Evolutionary conservation across 1,140 invertebrate species (phyloP).

Genomic region (Drosophila nigrodunni): DNA sequence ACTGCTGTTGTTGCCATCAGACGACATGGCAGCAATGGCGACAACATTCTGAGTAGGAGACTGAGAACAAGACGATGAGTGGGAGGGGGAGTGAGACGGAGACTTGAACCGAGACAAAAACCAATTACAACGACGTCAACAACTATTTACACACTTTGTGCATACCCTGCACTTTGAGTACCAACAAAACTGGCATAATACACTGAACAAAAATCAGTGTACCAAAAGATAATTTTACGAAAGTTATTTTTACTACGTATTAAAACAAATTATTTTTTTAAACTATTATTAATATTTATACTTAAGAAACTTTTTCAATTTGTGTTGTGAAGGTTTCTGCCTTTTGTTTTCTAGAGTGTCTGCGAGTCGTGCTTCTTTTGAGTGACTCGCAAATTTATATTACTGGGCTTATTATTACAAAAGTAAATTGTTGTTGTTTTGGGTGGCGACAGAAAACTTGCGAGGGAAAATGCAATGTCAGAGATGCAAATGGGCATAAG

Average conservation of each 20-base stretch:
- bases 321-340: not conserved
- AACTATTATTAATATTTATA: too few relatives aligned
- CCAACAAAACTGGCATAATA: not conserved
- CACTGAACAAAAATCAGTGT: not conserved
- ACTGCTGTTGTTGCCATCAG: constrained; percentile 20
- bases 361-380: not conserved
- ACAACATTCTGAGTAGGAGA: constrained; percentile 50
- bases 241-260: too few relatives aligned
- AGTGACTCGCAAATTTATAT: not conserved
- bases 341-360: not conserved
- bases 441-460: constrained; percentile 37
- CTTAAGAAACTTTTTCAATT: not conserved
- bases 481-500: constrained; percentile 36
- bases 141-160: constrained; percentile 8
- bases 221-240: too few relatives aligned
- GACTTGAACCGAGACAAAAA: constrained; percentile 33
- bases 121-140: constrained; percentile 48
- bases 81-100: not conserved
- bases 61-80: not conserved
- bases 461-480: constrained; percentile 50
- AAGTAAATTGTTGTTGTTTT: constrained; percentile 45
- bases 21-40: constrained; percentile 45
- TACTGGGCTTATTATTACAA: constrained; percentile 29
- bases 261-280: too few relatives aligned
- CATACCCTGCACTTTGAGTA: constrained; percentile 4